phyloP scores from a whole-genome alignment of 2,113 vertebrate species.

The Paradoxurus hermaphroditus region DNA sequence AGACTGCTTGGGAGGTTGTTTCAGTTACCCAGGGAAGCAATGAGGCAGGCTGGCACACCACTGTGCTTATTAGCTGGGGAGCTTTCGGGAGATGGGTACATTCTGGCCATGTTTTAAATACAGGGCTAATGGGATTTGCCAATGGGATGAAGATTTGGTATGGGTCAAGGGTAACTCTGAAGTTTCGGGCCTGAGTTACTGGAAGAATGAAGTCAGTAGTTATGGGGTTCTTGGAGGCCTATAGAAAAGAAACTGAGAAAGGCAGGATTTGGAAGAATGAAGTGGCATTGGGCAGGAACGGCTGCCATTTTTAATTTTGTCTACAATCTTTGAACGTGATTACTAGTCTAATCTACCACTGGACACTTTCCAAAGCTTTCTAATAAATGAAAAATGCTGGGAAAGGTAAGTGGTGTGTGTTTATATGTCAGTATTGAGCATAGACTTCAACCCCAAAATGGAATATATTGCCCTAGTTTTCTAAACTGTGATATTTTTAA shows the following conservation, averaged over 20 bases:
- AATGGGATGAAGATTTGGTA: neutral
- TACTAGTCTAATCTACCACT: neutral
- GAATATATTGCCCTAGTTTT: neutral
- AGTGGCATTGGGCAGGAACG: neutral
- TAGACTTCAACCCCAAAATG: neutral
- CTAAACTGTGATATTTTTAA: conserved; percentile 4
- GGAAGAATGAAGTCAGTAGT: neutral
- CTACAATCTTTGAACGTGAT: neutral
- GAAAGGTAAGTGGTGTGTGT: neutral
- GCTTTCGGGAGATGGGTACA: neutral
- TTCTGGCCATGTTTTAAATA: neutral
- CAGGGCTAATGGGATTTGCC: neutral
- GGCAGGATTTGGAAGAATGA: neutral
- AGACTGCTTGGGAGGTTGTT: neutral
- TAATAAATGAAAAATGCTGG: conserved; percentile 25
- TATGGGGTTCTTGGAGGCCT: neutral
- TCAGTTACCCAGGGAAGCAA: neutral
- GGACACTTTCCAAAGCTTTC: conserved; percentile 34
- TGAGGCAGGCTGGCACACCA: too few relatives aligned
- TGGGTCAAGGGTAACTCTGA: neutral
- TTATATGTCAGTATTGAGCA: neutral
- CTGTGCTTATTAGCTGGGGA: neutral
- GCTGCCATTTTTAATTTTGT: conserved; percentile 16
- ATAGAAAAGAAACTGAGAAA: neutral
- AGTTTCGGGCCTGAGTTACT: neutral